Conservation (phyloP, 64 coral and sea anemone species). For the Pachyseris speciosa region DNA sequence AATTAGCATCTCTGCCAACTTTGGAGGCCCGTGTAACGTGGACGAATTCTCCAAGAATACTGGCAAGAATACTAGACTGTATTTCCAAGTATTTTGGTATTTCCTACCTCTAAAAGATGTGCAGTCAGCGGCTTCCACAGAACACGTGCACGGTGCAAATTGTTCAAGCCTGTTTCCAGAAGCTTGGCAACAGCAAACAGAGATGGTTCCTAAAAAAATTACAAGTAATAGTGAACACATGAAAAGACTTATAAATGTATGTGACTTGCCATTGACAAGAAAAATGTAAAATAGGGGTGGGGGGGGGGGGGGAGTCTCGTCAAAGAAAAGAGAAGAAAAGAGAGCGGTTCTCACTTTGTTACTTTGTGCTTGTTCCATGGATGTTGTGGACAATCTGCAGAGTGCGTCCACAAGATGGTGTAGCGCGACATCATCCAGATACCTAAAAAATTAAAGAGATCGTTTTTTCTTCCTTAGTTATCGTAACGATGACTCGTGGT, state of each 20-base stretch:
- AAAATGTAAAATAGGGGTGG: too few species aligned
- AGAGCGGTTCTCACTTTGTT: conserved; percentile 61
- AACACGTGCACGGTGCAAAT: conserved; percentile 91
- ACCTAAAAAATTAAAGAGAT: conserved; percentile 51
- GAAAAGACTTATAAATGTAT: not conserved
- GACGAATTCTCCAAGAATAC: too few species aligned
- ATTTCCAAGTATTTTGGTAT: not conserved
- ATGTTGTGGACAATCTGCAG: conserved; percentile 85
- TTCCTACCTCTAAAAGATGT: conserved; percentile 95
- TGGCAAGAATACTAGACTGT: not conserved
- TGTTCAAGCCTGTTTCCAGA: conserved; percentile 95
- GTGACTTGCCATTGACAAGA: not conserved
- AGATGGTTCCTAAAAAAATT: conserved; percentile 81
- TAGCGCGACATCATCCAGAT: conserved; percentile 93
- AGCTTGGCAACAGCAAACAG: conserved; percentile 98
- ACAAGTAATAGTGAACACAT: not conserved
- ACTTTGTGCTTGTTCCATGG: conserved; percentile 87
- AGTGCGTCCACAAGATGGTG: conserved; percentile 96
- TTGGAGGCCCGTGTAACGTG: too few species aligned
- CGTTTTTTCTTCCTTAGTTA: too few species aligned
- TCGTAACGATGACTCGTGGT: too few species aligned
- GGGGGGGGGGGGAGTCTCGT: too few species aligned
- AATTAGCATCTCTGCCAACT: too few species aligned
- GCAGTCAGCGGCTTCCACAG: conserved; percentile 98
- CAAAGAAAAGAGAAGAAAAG: not conserved